Base-by-base conservation (phyloP, 2,888 invertebrate species). In the Muschampia plurimacula region DNA sequence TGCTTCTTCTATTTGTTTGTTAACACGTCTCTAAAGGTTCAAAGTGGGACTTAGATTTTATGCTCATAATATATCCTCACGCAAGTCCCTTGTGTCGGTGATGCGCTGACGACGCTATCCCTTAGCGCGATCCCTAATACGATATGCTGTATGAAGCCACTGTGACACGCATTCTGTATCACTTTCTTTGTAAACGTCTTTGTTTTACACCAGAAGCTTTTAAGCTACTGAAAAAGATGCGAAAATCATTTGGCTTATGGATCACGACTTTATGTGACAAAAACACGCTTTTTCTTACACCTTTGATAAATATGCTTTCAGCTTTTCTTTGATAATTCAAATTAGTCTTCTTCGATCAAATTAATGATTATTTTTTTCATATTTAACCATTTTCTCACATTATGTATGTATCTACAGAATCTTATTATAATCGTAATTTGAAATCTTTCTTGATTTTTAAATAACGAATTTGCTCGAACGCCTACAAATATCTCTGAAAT, bases 101-200 rank as follows among this genome's bases (percentile, higher is more conserved):
- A 8, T 8, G 12, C 22, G 22, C 22, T 22, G 22, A 15, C 22
- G 55, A 22, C 55, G 55, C 22, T 57, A 10, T 57, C 57, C 57
- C 57, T 28, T 28, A 57, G 57, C 57, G 22, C 28, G 57, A 57
- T 57, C 7, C 22, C 57, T 57, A 57, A 57, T 57, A 57, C 22
- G 57, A 57, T 57, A 57, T 57, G 57, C 57, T 57, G 22, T 57
- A 57, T 57, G 57, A 55, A 22, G 49, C 55, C 10, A 22, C 55
- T 55, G 22, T 55, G 15, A 3, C 10, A 57, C 28, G 22, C 57
- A 57, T 57, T 22, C 57, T 57, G 2, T 9, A 57, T 28, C 28
- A 57, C 22, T 10, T 57, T 22, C 57, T 57, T 28, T 57, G 22
- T 3, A 22, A 57, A 49, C 5, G 57, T 9, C 28, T 57, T 57